Base-by-base conservation (phyloP, 2,113 vertebrate genomes). In the Serilophus lunatus region DNA sequence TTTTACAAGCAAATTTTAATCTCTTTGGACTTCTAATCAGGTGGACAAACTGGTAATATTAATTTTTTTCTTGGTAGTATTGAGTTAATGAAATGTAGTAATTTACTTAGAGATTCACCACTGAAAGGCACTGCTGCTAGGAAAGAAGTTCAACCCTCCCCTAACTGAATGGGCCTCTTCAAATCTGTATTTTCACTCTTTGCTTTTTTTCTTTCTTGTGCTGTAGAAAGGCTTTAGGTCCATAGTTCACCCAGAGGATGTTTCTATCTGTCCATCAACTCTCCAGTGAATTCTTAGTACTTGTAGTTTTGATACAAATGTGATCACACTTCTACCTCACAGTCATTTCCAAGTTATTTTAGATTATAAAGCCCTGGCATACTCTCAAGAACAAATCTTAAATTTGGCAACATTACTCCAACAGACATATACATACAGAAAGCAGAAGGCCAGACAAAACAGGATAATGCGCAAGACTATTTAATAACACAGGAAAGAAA, bases 381-480 rank as follows among this genome's bases (percentile, higher is more conserved):
- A 65, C 12, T 59, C 24, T 92, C 87, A 94, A 74, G 26, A 38
- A 70, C 42, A 91, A 88, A 85, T 50, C 36, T 82, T 82, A 87
- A 49, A 85, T 80, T 61, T 83, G 78, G 81, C 74, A 93, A 91
- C 69, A 53, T 12, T 71, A 42, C 75, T 91, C 26, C 50, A 77
- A 66, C 42, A 91, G 63, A 94, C 60, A 82, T 16, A 85, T 16
- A 54, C 78, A 82, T 51, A 77, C 59, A 85, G 64, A 96, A 89
- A 84, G 66, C 38, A 94, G 53, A 65, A 68, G 24, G 54, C 82
- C 87, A 97, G 91, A 91, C 81, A 87, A 95, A 96, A 93, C 86
- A 93, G 65, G 81, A 38, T 85, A 72, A 93, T 69, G 65, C 74
- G 57, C 45, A 93, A 93, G 82, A 89, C 66, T 92, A 84, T 71